phyloP scores from a whole-genome alignment of 2,797 vertebrate genomes.

The Rhinogobio ventralis region DNA sequence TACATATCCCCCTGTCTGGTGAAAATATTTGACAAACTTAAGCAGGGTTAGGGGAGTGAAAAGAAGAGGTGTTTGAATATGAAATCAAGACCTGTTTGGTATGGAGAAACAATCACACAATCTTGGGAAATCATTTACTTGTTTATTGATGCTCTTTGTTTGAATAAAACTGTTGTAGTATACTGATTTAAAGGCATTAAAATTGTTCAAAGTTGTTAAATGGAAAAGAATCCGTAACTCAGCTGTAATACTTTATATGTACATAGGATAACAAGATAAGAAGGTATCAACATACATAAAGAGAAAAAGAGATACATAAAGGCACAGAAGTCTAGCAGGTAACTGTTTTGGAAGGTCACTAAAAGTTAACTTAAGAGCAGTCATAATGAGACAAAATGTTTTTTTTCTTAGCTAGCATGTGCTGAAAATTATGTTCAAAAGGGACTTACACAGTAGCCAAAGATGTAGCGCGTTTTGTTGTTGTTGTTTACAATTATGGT shows the following conservation, averaged over 20 bases:
- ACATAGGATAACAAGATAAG: neutral
- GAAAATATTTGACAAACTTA: slow-evolving; percentile 36
- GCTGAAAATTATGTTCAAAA: slow-evolving; percentile 8
- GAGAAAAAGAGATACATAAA: slow-evolving; percentile 4
- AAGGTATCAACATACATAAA: neutral
- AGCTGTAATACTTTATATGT: neutral
- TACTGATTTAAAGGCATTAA: neutral
- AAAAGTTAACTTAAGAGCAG: neutral
- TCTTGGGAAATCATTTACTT: neutral
- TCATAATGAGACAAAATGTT: neutral
- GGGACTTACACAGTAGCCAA: slow-evolving; percentile 60
- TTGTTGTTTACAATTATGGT: slow-evolving; percentile 19
- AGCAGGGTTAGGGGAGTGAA: neutral
- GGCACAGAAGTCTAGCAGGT: neutral
- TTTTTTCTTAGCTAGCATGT: neutral
- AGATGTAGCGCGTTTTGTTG: slow-evolving; percentile 65
- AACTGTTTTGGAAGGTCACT: neutral
- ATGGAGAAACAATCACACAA: neutral
- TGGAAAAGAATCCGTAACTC: slow-evolving; percentile 7
- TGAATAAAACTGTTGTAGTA: neutral
- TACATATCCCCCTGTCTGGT: neutral
- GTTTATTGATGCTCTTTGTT: neutral
- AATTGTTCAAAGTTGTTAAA: neutral
- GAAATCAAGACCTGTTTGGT: neutral
- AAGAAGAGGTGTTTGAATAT: neutral